Evolutionary conservation across 2,888 invertebrate genomes (phyloP), one percentile per base, ranked within the genome.

Genomic region (Xestia c-nigrum): DNA sequence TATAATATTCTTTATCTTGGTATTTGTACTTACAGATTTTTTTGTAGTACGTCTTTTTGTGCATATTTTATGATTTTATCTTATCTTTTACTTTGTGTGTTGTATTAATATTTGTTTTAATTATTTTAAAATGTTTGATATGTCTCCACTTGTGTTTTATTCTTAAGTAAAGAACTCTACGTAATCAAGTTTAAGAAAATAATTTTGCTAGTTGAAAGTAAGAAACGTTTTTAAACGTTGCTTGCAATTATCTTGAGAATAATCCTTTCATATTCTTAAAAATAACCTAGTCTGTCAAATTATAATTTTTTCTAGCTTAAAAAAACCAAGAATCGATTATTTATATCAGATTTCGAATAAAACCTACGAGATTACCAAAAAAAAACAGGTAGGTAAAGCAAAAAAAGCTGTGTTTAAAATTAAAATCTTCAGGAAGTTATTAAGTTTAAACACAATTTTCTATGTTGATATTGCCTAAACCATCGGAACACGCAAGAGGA

Each of bases 341-440:
- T 55, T 14, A 21, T 21, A 21, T 21, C 21, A n/a, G 4, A 10
- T 1, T n/a, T 5, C 55, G 5, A 55, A n/a, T n/a, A n/a, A n/a
- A 55, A 55, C 5, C 12, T n/a, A n/a, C n/a, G n/a, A 10, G n/a
- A 3, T 12, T 12, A 12, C n/a, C 12, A 12, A 55, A 55, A n/a
- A 12, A 19, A 19, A 50, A 19, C 0, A 0, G 9, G 10, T 16
- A 16, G 9, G 21, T 52, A 52, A n/a, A 52, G 10, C 16, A 16
- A 47, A n/a, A n/a, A n/a, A n/a, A n/a, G n/a, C n/a, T n/a, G 0
- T 4, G 4, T n/a, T 12, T 1, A 0, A n/a, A 55, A 24, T 57
- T 57, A 59, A 31, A 31, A 31, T 16, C 24, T 24, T 57, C 14
- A 59, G 19, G 16, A 59, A 31, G 31, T 19, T 31, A 31, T 7